Conservation (phyloP, 2,113 vertebrate genomes). For the Bos taurus region DNA sequence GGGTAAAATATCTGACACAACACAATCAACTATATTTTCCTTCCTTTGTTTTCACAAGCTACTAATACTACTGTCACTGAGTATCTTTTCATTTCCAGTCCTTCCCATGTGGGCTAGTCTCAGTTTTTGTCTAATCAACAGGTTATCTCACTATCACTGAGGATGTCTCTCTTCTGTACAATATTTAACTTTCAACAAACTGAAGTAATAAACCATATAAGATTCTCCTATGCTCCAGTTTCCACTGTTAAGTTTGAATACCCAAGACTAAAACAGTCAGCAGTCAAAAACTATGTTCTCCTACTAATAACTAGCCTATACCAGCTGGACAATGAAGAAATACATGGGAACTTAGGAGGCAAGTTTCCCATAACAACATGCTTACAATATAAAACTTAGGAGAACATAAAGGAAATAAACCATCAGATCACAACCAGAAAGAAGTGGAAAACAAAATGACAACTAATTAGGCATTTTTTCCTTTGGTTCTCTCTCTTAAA, state of each 20-base stretch:
- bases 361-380: neutral
- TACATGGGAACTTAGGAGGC: neutral
- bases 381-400: neutral
- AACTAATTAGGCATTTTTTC: neutral
- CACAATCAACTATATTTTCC: neutral
- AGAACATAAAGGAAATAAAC: neutral
- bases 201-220: neutral
- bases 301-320: neutral
- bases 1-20: neutral
- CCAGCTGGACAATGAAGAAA: neutral
- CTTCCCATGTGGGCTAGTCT: neutral
- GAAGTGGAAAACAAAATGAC: neutral
- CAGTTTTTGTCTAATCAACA: neutral
- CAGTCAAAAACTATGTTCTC: neutral
- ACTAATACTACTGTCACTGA: neutral
- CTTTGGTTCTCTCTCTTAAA: neutral
- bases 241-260: neutral
- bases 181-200: conserved; percentile 45
- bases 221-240: neutral
- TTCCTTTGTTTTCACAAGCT: conserved; percentile 16
- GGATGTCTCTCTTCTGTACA: neutral
- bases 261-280: neutral
- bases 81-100: conserved; percentile 12
- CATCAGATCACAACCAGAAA: neutral
- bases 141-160: neutral